Evolutionary conservation across 2,888 invertebrate genomes (phyloP).

Genomic region (Microplitis manilae): DNA sequence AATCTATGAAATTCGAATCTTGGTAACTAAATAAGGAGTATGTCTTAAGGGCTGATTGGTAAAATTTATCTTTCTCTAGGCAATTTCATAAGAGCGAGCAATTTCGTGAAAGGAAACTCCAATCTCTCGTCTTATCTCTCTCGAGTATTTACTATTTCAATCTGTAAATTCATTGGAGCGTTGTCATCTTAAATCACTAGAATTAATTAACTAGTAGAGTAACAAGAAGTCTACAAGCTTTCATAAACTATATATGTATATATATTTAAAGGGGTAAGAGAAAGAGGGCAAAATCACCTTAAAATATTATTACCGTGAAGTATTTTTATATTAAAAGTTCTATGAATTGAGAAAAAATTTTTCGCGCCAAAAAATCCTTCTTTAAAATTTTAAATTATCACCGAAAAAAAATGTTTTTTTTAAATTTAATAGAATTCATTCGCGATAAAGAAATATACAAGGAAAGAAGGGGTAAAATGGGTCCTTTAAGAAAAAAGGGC

Average conservation of each 20-base stretch:
- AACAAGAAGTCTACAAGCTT: constrained; percentile 28
- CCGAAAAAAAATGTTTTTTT: too few relatives aligned
- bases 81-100: constrained; percentile 36
- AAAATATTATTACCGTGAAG: too few relatives aligned
- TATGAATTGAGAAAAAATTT: too few relatives aligned
- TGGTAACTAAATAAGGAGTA: not conserved
- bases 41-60: constrained; percentile 24
- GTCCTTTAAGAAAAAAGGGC: too few relatives aligned
- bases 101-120: constrained; percentile 31
- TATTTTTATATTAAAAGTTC: too few relatives aligned
- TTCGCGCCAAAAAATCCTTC: too few relatives aligned
- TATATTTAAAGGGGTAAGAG: not conserved
- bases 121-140: not conserved
- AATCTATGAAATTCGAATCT: constrained; percentile 19
- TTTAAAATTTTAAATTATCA: too few relatives aligned
- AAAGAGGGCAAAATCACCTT: too few relatives aligned
- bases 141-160: constrained; percentile 19
- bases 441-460: too few relatives aligned
- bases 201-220: constrained; percentile 25
- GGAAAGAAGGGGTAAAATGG: too few relatives aligned
- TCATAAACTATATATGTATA: constrained; percentile 9
- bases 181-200: constrained; percentile 28
- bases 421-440: too few relatives aligned
- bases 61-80: constrained; percentile 21
- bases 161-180: constrained; percentile 30